phyloP scores from a whole-genome alignment of 2,888 invertebrate species.

The Diadromus collaris region DNA sequence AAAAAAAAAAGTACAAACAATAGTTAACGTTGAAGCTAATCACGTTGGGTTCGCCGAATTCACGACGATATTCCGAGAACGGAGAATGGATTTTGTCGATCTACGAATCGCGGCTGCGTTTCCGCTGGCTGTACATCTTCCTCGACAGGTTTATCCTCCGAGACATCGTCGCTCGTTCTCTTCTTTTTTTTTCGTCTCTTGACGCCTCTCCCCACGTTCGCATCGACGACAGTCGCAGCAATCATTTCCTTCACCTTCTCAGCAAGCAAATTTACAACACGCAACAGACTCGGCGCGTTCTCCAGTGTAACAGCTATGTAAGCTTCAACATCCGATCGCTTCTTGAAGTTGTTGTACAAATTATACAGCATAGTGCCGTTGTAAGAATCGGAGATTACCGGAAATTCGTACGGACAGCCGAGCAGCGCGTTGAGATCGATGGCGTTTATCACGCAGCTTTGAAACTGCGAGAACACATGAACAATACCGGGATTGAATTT shows the following conservation, averaged over 20 bases:
- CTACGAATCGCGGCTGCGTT: constrained; percentile 57
- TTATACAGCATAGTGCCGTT: constrained; percentile 91
- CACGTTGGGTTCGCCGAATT: constrained; percentile 19
- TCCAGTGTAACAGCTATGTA: constrained; percentile 79
- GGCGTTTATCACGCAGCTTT: constrained; percentile 83
- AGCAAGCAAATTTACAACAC: constrained; percentile 70
- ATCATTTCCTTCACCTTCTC: constrained; percentile 64
- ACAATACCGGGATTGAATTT: constrained; percentile 83
- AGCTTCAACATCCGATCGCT: constrained; percentile 81
- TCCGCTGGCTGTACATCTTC: constrained; percentile 59
- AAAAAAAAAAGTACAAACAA: constrained; percentile 12
- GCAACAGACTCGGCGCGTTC: constrained; percentile 75
- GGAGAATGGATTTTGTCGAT: constrained; percentile 65
- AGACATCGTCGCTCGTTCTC: constrained; percentile 34
- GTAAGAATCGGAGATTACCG: constrained; percentile 84
- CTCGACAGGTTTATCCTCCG: constrained; percentile 55
- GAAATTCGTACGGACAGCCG: constrained; percentile 82
- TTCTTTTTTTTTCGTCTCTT: constrained; percentile 69
- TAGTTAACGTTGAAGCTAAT: no score
- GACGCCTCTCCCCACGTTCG: constrained; percentile 47
- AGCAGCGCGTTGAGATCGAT: constrained; percentile 86
- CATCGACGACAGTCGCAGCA: constrained; percentile 31
- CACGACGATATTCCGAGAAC: constrained; percentile 41
- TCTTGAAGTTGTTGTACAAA: constrained; percentile 84
- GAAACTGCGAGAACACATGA: constrained; percentile 86